These are phyloP conservation scores for Pluvialis apricaria DNA, from an alignment of 2,113 vertebrate species.

Conservation along the genomic window DNA sequence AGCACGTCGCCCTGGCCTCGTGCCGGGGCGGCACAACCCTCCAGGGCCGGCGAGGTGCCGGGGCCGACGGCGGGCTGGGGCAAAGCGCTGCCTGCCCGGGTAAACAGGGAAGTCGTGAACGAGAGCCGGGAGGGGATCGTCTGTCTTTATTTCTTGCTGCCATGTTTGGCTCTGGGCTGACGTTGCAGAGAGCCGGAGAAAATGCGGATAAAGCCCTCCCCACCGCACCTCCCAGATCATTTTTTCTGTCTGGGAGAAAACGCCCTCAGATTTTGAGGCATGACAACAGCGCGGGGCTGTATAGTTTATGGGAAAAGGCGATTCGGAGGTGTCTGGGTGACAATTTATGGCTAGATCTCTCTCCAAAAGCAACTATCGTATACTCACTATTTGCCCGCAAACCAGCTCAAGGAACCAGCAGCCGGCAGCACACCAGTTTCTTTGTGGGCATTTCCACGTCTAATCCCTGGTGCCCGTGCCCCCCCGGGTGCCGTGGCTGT, in stretches of 20 bases:
- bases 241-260: neutral
- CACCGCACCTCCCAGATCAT: fast-evolving
- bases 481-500: fast-evolving
- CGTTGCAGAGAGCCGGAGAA: neutral
- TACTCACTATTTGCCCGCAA: neutral
- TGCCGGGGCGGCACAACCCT: neutral
- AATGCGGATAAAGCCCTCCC: neutral
- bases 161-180: neutral
- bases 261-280: neutral
- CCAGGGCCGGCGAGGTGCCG: neutral
- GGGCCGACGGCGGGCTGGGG: neutral
- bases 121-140: neutral
- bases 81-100: neutral
- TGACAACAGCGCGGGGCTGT: neutral
- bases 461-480: neutral
- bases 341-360: neutral
- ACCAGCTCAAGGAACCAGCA: fast-evolving
- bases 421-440: neutral
- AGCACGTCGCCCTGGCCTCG: neutral
- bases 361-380: neutral
- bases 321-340: neutral
- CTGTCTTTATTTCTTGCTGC: neutral
- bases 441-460: neutral
- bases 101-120: fast-evolving
- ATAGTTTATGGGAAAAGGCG: neutral